Evolutionary conservation across 2,113 vertebrate genomes (phyloP).

Genomic region (Muscicapa adusta): DNA sequence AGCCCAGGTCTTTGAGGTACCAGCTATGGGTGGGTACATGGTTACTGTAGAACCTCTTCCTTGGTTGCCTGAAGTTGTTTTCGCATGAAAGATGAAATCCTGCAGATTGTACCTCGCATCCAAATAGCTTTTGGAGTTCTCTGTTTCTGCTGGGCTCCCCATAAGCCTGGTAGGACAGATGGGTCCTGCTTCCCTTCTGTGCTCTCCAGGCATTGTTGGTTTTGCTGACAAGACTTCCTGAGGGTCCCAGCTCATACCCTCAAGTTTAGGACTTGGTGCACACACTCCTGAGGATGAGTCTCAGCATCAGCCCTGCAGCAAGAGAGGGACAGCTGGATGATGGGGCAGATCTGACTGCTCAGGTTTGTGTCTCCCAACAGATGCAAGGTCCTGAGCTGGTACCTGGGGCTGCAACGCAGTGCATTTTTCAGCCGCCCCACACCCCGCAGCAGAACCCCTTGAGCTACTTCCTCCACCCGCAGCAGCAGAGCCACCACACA

Average conservation of each 20-base stretch:
- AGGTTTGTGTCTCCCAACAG: conserved; percentile 40
- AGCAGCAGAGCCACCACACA: conserved; percentile 43
- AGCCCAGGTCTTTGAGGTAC: background rate
- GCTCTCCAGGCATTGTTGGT: background rate
- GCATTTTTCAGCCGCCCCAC: conserved; percentile 71
- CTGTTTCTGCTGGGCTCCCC: background rate
- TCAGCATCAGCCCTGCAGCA: background rate
- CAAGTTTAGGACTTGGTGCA: background rate
- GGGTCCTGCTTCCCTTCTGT: background rate
- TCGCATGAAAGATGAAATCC: background rate
- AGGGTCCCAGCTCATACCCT: background rate
- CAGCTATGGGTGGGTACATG: background rate
- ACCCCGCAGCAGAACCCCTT: conserved; percentile 67
- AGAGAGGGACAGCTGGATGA: background rate
- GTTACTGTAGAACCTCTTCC: background rate
- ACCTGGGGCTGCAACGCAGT: conserved; percentile 56
- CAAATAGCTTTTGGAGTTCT: background rate
- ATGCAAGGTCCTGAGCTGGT: conserved; percentile 73
- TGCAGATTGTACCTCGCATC: fast-evolving
- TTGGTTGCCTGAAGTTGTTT: background rate
- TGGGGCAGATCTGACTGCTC: background rate
- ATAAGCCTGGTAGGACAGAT: background rate
- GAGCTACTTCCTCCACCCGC: conserved; percentile 73
- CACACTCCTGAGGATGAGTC: fast-evolving
- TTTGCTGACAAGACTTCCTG: background rate